Evolutionary conservation across 2,888 invertebrate species (phyloP).

Genomic region (Ceraclea dissimilis): DNA sequence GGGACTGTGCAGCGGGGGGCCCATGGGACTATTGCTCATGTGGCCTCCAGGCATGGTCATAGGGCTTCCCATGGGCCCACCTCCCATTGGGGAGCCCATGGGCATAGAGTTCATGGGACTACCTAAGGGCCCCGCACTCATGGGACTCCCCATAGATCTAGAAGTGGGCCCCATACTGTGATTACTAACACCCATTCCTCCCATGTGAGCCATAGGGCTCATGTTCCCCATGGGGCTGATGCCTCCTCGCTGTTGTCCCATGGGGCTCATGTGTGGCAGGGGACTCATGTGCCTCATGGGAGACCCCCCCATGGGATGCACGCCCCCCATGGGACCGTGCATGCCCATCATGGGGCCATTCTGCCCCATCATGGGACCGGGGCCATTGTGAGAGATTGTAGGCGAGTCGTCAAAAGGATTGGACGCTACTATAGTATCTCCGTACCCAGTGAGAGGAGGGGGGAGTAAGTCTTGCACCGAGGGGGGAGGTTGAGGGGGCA

Average conservation of each 20-base stretch:
- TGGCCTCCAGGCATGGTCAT: conserved; percentile 58
- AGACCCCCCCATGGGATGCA: conserved; percentile 55
- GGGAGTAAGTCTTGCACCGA: conserved; percentile 76
- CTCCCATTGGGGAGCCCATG: conserved; percentile 63
- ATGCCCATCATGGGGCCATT: conserved; percentile 62
- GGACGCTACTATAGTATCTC: conserved; percentile 88
- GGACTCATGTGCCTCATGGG: conserved; percentile 62
- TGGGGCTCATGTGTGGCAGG: conserved; percentile 54
- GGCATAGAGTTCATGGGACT: conserved; percentile 66
- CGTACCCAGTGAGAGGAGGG: conserved; percentile 79
- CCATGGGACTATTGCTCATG: conserved; percentile 68
- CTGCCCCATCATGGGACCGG: conserved; percentile 56
- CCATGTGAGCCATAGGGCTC: conserved; percentile 64
- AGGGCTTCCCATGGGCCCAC: conserved; percentile 66
- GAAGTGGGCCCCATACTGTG: conserved; percentile 51
- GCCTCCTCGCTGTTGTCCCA: conserved; percentile 52
- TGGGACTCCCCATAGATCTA: conserved; percentile 64
- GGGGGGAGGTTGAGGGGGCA: conserved; percentile 63
- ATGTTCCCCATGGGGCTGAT: conserved; percentile 64
- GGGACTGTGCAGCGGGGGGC: conserved; percentile 69
- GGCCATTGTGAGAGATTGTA: conserved; percentile 51
- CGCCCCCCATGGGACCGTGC: conserved; percentile 53
- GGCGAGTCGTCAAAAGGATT: conserved; percentile 93
- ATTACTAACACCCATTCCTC: conserved; percentile 56
- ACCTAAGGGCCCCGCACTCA: conserved; percentile 48